These are phyloP conservation scores for Idris sp. DNA, from an alignment of 1,140 invertebrate species.

Conservation along the genomic window DNA sequence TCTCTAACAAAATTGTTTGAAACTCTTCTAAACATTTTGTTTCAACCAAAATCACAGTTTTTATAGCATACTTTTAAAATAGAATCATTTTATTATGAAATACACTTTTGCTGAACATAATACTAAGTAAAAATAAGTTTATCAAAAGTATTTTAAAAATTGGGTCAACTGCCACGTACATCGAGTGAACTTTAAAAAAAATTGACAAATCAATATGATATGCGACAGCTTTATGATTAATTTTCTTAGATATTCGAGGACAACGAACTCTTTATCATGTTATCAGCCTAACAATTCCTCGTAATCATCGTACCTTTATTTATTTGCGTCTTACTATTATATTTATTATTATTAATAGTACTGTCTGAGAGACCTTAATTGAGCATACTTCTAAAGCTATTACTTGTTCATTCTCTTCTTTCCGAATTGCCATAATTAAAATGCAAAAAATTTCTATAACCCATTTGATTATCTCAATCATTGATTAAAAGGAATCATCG, in stretches of 20 bases:
- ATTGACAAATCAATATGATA: too few relatives aligned
- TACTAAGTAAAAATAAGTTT: too few relatives aligned
- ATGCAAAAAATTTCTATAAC: conserved; percentile 33
- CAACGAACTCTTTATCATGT: too few relatives aligned
- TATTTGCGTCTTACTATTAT: conserved; percentile 23
- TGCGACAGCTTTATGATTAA: too few relatives aligned
- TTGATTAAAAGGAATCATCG: conserved; percentile 42
- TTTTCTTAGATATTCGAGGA: too few relatives aligned
- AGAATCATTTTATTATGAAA: too few relatives aligned
- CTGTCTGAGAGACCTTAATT: conserved; percentile 16
- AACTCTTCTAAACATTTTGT: neutral
- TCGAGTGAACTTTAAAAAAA: too few relatives aligned
- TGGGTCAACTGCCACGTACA: too few relatives aligned
- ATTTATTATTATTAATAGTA: conserved; percentile 29
- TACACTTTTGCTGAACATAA: too few relatives aligned
- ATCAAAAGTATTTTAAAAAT: too few relatives aligned
- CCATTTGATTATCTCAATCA: conserved; percentile 24
- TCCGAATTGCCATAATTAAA: conserved; percentile 1
- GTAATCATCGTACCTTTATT: conserved; percentile 24
- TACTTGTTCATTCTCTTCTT: conserved; percentile 13
- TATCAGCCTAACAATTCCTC: conserved; percentile 26
- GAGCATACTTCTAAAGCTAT: conserved; percentile 6
- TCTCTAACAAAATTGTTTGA: neutral
- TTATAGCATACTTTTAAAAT: too few relatives aligned
- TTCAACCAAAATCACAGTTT: too few relatives aligned